Base-by-base conservation (phyloP, 2,888 invertebrate genomes). In the Byasa hedistus region DNA sequence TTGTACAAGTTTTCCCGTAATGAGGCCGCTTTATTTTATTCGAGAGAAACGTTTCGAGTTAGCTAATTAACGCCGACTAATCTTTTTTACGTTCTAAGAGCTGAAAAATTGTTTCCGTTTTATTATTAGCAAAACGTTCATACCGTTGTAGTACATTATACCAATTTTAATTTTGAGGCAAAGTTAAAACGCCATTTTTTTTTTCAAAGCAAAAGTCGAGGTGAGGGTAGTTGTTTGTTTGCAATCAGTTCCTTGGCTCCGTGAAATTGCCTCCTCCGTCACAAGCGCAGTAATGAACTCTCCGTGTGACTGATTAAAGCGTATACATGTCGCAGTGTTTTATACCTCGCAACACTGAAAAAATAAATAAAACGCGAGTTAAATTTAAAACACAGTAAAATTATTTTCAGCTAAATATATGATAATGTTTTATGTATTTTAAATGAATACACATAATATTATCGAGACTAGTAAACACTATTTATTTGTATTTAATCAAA, bases 301-400 rank as follows among this genome's bases (percentile, higher is more conserved):
- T 64, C 32, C 12, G 23, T 57, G 64, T 64, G 64, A 57, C 57
- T 64, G 64, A 64, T 64, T 64, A 64, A 64, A 64, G 64, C 23
- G 61, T 61, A 44, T 44, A 54, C 51, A 57, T 39, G 57, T 64
- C 57, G 19, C 57, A 52, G 21, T 19, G 27, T 27, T 27, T 62
- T 62, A 32, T 17, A 27, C 51, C 23, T n/a, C 36, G 55, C 15
- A 24, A 55, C 23, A 62, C 19, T 52, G 10, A 15, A 48, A 3
- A 56, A 27, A 24, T 17, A 44, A 15, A 57, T 23, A 39, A 62
- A 56, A 39, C 23, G 10, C 32, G 32, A n/a, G n/a, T n/a, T n/a
- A n/a, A n/a, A n/a, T n/a, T n/a, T n/a, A n/a, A n/a, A n/a, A n/a
- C n/a, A n/a, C n/a, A n/a, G n/a, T n/a, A n/a, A n/a, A n/a, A n/a